phyloP scores from a whole-genome alignment of 1,140 invertebrate genomes.

The Achroia grisella region DNA sequence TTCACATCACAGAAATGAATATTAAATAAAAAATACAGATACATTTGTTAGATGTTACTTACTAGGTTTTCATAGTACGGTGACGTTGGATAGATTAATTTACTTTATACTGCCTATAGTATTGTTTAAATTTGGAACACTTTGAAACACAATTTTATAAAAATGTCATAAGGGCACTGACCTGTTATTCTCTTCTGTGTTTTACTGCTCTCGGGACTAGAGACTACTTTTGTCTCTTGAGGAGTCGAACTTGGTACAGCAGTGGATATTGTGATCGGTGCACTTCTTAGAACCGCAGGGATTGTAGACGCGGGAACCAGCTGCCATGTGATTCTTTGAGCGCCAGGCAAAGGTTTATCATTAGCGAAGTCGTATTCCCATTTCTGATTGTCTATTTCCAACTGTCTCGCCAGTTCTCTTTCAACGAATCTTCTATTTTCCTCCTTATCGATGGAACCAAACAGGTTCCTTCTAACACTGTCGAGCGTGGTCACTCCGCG shows the following conservation, averaged over 20 bases:
- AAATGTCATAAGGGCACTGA: conserved; percentile 24
- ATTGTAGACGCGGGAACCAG: conserved; percentile 51
- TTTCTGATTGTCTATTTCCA: conserved; percentile 58
- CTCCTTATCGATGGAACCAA: conserved; percentile 58
- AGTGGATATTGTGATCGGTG: conserved; percentile 49
- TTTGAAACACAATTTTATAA: too few species aligned
- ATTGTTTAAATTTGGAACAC: too few species aligned
- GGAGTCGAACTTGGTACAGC: conserved; percentile 33
- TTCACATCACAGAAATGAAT: too few species aligned
- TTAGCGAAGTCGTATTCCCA: conserved; percentile 69
- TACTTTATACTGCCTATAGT: too few species aligned
- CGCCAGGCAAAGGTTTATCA: conserved; percentile 55
- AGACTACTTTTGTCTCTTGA: conserved; percentile 49
- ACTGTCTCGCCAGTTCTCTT: conserved; percentile 51
- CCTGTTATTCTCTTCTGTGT: conserved; percentile 71
- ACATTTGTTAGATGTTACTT: too few species aligned
- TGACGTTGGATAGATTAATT: too few species aligned
- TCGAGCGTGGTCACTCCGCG: conserved; percentile 54
- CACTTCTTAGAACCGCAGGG: conserved; percentile 50
- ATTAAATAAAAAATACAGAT: too few species aligned
- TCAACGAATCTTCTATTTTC: conserved; percentile 62
- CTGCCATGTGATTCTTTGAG: conserved; percentile 64
- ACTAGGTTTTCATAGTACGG: too few species aligned
- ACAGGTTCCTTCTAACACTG: conserved; percentile 60
- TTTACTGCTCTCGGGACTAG: conserved; percentile 57